phyloP scores from a whole-genome alignment of 2,888 invertebrate genomes.

The Trichogramma evanescens region DNA sequence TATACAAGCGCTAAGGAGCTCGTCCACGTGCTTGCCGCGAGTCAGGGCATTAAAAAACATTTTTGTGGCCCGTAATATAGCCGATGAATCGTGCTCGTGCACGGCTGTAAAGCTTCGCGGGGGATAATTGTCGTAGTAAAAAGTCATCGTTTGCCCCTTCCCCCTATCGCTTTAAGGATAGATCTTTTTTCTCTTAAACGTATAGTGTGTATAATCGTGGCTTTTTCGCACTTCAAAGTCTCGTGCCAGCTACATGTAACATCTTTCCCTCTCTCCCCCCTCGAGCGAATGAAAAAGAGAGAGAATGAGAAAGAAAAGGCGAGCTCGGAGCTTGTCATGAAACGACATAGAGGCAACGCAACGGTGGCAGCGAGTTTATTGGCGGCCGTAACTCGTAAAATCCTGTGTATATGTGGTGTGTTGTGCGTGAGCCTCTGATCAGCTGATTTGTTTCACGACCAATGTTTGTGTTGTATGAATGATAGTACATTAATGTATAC shows the following conservation, averaged over 20 bases:
- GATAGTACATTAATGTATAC: no score
- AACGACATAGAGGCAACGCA: conserved; percentile 41
- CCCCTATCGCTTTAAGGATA: no score
- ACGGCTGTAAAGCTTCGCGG: conserved; percentile 18
- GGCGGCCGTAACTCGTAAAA: conserved; percentile 49
- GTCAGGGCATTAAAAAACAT: conserved; percentile 16
- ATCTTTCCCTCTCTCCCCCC: conserved; percentile 11
- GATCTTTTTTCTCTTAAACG: no score
- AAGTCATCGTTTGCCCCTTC: conserved; percentile 4
- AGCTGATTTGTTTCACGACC: conserved; percentile 48
- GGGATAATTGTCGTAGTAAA: conserved; percentile 23
- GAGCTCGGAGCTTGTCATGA: conserved; percentile 33
- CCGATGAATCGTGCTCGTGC: conserved; percentile 18
- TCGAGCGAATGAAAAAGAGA: background rate
- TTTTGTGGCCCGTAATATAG: conserved; percentile 19
- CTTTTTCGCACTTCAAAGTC: no score
- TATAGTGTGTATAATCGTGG: no score
- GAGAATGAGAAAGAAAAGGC: conserved; percentile 15
- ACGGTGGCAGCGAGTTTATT: conserved; percentile 45
- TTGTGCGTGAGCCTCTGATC: conserved; percentile 46
- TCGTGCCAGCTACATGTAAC: background rate
- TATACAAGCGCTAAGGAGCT: conserved; percentile 4
- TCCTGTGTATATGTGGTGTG: conserved; percentile 33
- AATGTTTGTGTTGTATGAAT: conserved; percentile 22
- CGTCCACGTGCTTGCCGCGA: background rate